Evolutionary conservation across 1,140 invertebrate species (phyloP).

Genomic region (Vanessa tameamea): DNA sequence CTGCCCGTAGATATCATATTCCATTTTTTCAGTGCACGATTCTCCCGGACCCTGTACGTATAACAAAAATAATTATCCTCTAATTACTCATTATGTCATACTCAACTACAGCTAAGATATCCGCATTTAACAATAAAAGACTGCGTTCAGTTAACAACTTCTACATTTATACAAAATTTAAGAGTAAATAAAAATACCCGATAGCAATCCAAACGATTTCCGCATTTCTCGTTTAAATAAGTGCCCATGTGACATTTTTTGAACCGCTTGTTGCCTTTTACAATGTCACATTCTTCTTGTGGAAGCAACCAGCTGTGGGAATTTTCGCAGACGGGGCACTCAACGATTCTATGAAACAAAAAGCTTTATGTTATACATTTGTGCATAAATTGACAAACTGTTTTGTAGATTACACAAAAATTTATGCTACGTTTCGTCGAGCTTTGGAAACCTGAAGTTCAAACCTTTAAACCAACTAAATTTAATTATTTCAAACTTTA

Average conservation of each 20-base stretch:
- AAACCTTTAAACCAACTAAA: no score
- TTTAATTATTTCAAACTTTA: no score
- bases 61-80: not conserved
- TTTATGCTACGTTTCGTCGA: no score
- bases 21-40: constrained; percentile 66
- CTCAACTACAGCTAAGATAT: no score
- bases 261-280: constrained; percentile 53
- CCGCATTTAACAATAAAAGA: no score
- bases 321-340: constrained; percentile 25
- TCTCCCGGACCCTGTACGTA: constrained; percentile 60
- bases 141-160: no score
- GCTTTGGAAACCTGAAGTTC: no score
- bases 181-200: constrained; percentile 46
- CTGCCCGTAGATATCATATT: constrained; percentile 57
- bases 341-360: constrained; percentile 22
- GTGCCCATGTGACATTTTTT: constrained; percentile 60
- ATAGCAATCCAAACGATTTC: constrained; percentile 62
- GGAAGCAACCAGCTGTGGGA: constrained; percentile 24
- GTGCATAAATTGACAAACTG: not conserved
- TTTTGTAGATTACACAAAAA: no score
- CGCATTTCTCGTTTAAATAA: constrained; percentile 63
- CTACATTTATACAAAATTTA: not conserved
- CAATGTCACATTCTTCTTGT: constrained; percentile 56
- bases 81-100: not conserved
- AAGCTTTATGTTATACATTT: not conserved